phyloP scores from a whole-genome alignment of 2,797 vertebrate species.

The Phrynocephalus vlangalii region DNA sequence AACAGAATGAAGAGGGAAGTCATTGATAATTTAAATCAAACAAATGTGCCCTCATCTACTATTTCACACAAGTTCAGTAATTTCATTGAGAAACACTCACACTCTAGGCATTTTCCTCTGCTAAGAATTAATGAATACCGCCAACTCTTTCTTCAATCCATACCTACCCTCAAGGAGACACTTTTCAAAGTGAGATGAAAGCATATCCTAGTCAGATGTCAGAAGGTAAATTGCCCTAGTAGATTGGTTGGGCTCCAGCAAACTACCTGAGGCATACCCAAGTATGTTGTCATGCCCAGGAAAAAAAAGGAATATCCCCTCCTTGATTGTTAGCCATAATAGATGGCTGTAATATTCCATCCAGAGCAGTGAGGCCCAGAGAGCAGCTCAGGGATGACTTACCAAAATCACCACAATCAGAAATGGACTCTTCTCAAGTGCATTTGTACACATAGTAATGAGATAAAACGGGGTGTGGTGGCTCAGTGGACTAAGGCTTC shows the following conservation, averaged over 20 bases:
- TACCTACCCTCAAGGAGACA: background rate
- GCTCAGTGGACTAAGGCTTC: no score
- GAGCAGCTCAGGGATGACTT: background rate
- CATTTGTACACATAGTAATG: background rate
- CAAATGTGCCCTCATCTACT: background rate
- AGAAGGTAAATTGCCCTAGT: background rate
- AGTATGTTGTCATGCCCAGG: background rate
- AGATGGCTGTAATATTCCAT: background rate
- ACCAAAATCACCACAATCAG: background rate
- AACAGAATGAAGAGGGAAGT: constrained; percentile 3
- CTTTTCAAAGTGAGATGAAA: background rate
- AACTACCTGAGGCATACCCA: background rate
- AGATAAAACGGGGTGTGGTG: no score
- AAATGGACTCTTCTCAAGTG: background rate
- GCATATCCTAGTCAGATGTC: background rate
- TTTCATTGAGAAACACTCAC: background rate
- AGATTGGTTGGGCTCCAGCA: background rate
- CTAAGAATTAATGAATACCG: background rate
- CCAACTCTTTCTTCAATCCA: background rate
- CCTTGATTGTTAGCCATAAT: background rate
- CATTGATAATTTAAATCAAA: background rate
- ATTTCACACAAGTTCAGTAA: background rate
- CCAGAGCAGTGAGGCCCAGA: background rate
- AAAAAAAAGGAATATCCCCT: background rate
- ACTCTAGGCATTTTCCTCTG: background rate